phyloP scores from a whole-genome alignment of 2,797 vertebrate species.

The Helostoma temminkii region DNA sequence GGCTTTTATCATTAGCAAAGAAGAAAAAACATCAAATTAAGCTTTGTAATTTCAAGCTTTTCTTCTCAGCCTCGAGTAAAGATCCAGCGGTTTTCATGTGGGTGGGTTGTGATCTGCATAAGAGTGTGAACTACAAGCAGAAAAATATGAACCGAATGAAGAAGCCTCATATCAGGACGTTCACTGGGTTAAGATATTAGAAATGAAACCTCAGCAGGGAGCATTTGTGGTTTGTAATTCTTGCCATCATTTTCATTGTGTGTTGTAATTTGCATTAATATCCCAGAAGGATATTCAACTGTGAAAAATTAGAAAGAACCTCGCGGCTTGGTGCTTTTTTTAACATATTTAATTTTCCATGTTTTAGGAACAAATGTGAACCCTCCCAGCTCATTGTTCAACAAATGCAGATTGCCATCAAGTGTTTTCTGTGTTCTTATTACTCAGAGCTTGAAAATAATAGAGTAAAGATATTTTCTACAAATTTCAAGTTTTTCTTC shows the following conservation, averaged over 20 bases:
- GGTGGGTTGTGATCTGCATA: constrained; percentile 5
- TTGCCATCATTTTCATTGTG: background rate
- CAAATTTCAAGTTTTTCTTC: too few relatives aligned
- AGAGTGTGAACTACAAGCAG: constrained; percentile 23
- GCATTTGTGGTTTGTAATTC: background rate
- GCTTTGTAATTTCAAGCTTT: constrained; percentile 17
- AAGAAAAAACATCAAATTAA: constrained; percentile 46
- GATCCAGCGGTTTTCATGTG: constrained; percentile 14
- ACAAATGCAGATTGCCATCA: too few relatives aligned
- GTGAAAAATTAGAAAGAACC: constrained; percentile 30
- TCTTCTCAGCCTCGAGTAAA: constrained; percentile 29
- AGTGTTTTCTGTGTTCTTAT: too few relatives aligned
- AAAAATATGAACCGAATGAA: background rate
- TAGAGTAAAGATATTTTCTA: too few relatives aligned
- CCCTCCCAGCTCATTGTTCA: too few relatives aligned
- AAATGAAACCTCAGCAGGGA: constrained; percentile 20
- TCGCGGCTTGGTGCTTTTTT: constrained; percentile 35
- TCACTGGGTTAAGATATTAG: constrained; percentile 7
- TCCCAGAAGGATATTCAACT: constrained; percentile 41
- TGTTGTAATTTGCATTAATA: constrained; percentile 30
- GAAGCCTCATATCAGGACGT: constrained; percentile 1
- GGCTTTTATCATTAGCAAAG: constrained; percentile 64
- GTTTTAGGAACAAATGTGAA: too few relatives aligned
- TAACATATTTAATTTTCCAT: constrained; percentile 14
- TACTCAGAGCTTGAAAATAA: too few relatives aligned